Conservation (phyloP, 2,888 invertebrate genomes). For the Ganaspis brasiliensis region DNA sequence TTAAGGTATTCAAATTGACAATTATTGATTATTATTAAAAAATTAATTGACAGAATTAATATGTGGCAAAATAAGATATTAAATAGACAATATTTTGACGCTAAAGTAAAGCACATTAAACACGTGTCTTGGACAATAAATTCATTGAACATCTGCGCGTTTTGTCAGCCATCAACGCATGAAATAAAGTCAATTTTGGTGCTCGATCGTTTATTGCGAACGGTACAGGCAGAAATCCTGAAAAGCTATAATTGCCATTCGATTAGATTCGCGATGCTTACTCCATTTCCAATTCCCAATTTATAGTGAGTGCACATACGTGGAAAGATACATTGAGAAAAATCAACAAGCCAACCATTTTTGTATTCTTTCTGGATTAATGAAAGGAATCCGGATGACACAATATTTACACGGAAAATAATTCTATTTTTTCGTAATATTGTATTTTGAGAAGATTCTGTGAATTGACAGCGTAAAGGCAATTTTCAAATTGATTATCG, state of each 20-base stretch:
- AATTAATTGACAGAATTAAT: too few relatives aligned
- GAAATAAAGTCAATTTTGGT: conserved; percentile 31
- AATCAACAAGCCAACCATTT: conserved; percentile 22
- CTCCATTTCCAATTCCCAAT: conserved; percentile 43
- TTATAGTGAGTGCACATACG: conserved; percentile 12
- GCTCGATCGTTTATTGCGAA: conserved; percentile 17
- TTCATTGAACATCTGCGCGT: not conserved
- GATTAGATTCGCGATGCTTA: conserved; percentile 41
- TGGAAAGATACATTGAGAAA: conserved; percentile 9
- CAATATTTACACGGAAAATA: not conserved
- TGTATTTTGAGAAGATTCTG: not conserved
- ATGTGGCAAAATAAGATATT: too few relatives aligned
- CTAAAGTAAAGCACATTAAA: not conserved
- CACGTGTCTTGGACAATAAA: conserved; percentile 9
- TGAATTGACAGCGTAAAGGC: not conserved
- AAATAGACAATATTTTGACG: not conserved
- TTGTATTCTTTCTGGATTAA: conserved; percentile 6
- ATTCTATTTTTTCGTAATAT: not conserved
- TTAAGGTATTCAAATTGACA: too few relatives aligned
- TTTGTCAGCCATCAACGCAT: conserved; percentile 14
- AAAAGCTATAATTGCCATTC: conserved; percentile 45
- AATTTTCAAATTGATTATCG: too few relatives aligned
- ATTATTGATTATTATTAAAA: too few relatives aligned
- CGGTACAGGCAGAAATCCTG: not conserved
- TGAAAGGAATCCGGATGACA: not conserved